phyloP scores from a whole-genome alignment of 2,113 vertebrate species.

The Canis aureus region DNA sequence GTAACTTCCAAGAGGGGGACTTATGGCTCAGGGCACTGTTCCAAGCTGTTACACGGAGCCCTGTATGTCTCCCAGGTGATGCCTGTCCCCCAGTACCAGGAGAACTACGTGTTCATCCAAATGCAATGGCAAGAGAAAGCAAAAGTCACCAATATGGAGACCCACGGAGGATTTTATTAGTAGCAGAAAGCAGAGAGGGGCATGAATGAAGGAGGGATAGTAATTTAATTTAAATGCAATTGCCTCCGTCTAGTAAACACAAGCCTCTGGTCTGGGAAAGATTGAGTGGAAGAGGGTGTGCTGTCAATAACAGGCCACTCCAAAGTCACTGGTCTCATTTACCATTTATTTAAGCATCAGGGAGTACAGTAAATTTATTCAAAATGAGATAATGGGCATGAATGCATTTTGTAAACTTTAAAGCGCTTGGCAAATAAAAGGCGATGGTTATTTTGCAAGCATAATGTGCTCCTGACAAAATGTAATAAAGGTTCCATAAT shows the following conservation, averaged over 20 bases:
- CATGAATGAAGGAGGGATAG: background rate
- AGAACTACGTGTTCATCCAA: background rate
- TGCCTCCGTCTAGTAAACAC: background rate
- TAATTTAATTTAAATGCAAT: slow-evolving; percentile 10
- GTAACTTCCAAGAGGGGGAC: too few relatives aligned
- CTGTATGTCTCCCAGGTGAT: background rate
- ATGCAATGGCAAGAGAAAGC: background rate
- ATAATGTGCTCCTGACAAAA: background rate
- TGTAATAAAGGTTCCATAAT: background rate
- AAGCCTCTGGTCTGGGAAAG: background rate
- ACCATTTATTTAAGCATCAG: background rate
- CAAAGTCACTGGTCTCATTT: background rate
- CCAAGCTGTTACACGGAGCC: background rate
- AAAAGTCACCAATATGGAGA: background rate
- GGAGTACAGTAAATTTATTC: background rate
- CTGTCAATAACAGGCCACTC: background rate
- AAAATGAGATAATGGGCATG: background rate
- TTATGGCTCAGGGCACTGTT: too few relatives aligned
- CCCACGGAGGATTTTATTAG: background rate
- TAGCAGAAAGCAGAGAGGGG: background rate
- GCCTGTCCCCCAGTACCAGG: accelerated
- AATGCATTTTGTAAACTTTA: slow-evolving; percentile 27
- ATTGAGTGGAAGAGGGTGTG: background rate
- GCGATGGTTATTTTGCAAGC: background rate
- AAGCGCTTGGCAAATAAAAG: slow-evolving; percentile 5